These are phyloP conservation scores for Drosophila repleta DNA, from an alignment of 1,140 invertebrate species.

Conservation along the genomic window DNA sequence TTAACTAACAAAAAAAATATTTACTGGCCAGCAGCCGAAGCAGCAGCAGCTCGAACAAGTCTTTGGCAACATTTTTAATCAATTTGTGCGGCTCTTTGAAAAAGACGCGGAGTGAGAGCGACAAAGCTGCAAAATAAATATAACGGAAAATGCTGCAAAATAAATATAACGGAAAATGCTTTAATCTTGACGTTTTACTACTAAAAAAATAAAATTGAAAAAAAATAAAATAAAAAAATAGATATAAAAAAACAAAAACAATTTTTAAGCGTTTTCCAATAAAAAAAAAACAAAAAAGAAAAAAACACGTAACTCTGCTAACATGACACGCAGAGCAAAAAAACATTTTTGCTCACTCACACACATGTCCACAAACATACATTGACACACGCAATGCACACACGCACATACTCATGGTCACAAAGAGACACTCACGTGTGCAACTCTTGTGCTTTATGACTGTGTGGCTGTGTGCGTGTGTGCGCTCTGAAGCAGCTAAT, in stretches of 20 bases:
- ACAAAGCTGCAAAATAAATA: constrained; percentile 51
- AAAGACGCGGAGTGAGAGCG: background rate
- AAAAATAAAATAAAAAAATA: too few species aligned
- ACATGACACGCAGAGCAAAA: constrained; percentile 42
- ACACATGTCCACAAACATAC: constrained; percentile 27
- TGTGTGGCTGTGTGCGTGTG: background rate
- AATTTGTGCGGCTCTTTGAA: constrained; percentile 51
- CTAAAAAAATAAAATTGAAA: background rate
- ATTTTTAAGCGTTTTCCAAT: constrained; percentile 43
- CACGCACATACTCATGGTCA: background rate
- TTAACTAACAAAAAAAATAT: constrained; percentile 63
- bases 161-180: constrained; percentile 56
- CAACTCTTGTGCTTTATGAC: background rate
- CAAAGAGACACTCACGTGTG: background rate
- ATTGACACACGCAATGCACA: constrained; percentile 13
- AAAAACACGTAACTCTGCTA: constrained; percentile 44
- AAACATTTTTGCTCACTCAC: constrained; percentile 52
- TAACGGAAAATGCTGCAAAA: constrained; percentile 56
- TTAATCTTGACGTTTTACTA: constrained; percentile 41
- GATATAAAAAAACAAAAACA: constrained; percentile 21
- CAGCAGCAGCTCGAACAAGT: constrained; percentile 32
- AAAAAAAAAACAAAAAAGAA: constrained; percentile 12
- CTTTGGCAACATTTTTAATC: constrained; percentile 72
- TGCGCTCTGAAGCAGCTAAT: constrained; percentile 57
- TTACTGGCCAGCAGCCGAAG: constrained; percentile 47